Percentiles rank a stretch among this genome's conserved stretches.
Evolutionary conservation across 2,888 invertebrate species (phyloP).

Genomic region (Polydrusus pterygomalis): DNA sequence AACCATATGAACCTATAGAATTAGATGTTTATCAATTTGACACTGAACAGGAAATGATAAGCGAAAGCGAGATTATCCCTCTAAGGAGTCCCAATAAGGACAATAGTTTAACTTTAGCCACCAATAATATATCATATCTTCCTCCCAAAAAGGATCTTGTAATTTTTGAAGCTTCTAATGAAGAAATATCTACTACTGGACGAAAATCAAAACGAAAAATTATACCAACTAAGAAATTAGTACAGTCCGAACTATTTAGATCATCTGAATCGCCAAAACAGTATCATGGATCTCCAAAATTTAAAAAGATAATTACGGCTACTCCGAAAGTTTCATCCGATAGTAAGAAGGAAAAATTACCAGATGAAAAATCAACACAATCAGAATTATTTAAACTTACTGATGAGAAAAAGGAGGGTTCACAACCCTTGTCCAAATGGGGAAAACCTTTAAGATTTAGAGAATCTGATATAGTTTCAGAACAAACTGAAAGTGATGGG

Average conservation of each 20-base stretch:
- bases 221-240: constrained; percentile 24
- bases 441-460: neutral
- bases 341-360: neutral
- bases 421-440: too few relatives aligned
- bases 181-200: neutral
- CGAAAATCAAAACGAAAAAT: constrained; percentile 39
- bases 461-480: neutral
- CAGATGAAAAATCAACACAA: neutral
- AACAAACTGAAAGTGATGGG: neutral
- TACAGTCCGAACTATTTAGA: constrained; percentile 24
- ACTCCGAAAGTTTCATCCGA: neutral
- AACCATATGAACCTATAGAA: neutral
- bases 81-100: constrained; percentile 15
- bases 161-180: neutral
- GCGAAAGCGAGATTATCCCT: neutral
- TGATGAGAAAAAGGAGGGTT: neutral
- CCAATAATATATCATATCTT: neutral
- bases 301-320: neutral
- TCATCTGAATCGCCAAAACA: neutral
- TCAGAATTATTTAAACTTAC: constrained; percentile 27
- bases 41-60: neutral
- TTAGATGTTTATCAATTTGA: constrained; percentile 3
- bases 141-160: neutral
- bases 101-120: neutral
- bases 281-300: neutral